These are phyloP conservation scores for Phengaris arion DNA, from an alignment of 2,888 invertebrate genomes.

Conservation along the genomic window DNA sequence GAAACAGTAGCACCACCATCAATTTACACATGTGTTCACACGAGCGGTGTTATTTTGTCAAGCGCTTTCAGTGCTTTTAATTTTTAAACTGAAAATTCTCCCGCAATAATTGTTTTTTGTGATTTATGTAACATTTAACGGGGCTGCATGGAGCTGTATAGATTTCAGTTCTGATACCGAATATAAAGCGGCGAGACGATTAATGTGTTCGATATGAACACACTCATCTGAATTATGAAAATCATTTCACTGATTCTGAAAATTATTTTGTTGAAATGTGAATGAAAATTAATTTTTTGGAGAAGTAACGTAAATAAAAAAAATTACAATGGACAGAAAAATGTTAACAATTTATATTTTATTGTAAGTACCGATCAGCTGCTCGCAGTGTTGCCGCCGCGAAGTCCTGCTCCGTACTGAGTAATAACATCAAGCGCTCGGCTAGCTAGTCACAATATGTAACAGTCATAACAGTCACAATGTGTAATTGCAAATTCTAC, in stretches of 20 bases:
- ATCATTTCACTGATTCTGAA: neutral
- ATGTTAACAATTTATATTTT: too few relatives aligned
- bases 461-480: too few relatives aligned
- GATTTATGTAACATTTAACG: conserved; percentile 16
- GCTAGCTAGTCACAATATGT: too few relatives aligned
- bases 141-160: neutral
- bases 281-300: neutral
- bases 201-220: neutral
- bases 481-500: too few relatives aligned
- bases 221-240: neutral
- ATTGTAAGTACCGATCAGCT: too few relatives aligned
- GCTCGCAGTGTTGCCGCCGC: too few relatives aligned
- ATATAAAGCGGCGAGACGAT: neutral
- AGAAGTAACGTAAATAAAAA: too few relatives aligned
- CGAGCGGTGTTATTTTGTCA: conserved; percentile 18
- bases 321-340: too few relatives aligned
- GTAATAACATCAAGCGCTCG: too few relatives aligned
- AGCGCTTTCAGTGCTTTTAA: conserved; percentile 19
- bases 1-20: conserved; percentile 4
- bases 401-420: too few relatives aligned
- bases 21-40: conserved; percentile 23
- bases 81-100: conserved; percentile 12
- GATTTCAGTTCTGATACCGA: neutral
- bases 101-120: conserved; percentile 17
- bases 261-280: neutral